Base-by-base conservation (phyloP, 1,140 invertebrate species). In the Brevipalpus yothersi region DNA sequence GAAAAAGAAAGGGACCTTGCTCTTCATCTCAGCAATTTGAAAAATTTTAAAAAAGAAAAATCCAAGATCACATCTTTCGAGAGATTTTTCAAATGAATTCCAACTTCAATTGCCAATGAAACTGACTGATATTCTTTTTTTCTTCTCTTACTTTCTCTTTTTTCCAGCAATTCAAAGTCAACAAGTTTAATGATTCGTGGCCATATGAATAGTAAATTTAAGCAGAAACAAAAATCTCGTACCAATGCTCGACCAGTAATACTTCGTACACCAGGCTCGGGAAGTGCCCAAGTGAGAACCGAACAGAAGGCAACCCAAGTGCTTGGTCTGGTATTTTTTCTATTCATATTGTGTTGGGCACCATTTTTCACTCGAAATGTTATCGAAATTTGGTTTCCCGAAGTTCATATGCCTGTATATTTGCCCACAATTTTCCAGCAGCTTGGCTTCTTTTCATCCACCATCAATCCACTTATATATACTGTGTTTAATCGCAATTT, bases 261-360 rank as follows among this genome's bases (percentile, higher is more conserved):
- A 42, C 15, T 62, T 13, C 51, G 59, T 40, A 55, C 56, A n/a
- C 56, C 58, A 19, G 63, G 63, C 21, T 54, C 49, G 8, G 31
- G 31, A 31, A 51, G 19, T 43, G n/a, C 59, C 9, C 65, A 66
- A 56, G 68, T 68, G 3, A 58, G 61, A 53, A 72, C 67, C 42
- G 88, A 93, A 68, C 86, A 90, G 67, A 92, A 92, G 69, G 88
- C 88, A 0, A 91, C 86, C n/a, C 89, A 91, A 72, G 87, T 91
- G 1, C 72, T 92, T 7, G 87, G 87, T 1, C 82, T 92, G 0
- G 86, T 93, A 1, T 93, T 92, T 72, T 87, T 89, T 68, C 87
- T 86, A 0, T 93, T 93, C 69, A 87, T 92, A 1, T 80, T 91
- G 13, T 76, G 91, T 10, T 93, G 89, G 89, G 82, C 86, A 1